A percentile compares a stretch with the other conserved stretches of the same genome.
These are phyloP conservation scores for Dascyllus trimaculatus DNA, from an alignment of 2,113 vertebrate species.

Conservation along the genomic window DNA sequence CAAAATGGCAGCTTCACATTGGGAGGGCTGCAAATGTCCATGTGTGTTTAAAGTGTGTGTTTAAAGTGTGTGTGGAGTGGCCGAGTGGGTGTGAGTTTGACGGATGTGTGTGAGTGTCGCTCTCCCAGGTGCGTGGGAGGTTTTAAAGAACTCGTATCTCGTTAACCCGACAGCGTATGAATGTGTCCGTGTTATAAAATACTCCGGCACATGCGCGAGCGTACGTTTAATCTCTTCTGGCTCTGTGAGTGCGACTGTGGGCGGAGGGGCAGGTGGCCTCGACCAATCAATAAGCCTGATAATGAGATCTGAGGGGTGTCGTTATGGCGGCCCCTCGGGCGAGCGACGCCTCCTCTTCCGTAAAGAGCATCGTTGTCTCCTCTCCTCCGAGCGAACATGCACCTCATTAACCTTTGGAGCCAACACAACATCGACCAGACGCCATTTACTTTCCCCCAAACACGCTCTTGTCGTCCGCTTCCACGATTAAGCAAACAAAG, in stretches of 20 bases:
- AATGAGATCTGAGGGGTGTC: constrained; percentile 85
- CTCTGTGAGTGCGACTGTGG: constrained; percentile 17
- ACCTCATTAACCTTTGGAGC: constrained; percentile 83
- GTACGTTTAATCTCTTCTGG: constrained; percentile 4
- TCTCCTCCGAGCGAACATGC: constrained; percentile 55
- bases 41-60: constrained; percentile 32
- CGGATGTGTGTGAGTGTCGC: constrained; percentile 34
- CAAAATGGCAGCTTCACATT: constrained; percentile 69
- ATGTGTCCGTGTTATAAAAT: constrained; percentile 2
- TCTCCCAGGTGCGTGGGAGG: too few species aligned
- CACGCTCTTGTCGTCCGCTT: constrained; percentile 23
- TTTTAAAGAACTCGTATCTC: constrained; percentile 24
- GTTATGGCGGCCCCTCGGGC: constrained; percentile 69
- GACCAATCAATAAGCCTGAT: constrained; percentile 85
- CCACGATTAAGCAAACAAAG: constrained; percentile 22
- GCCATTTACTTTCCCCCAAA: constrained; percentile 27
- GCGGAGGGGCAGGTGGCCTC: constrained; percentile 71
- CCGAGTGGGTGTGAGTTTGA: constrained; percentile 54
- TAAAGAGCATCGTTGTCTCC: constrained; percentile 75
- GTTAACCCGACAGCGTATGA: constrained; percentile 22
- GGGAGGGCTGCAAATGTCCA: constrained; percentile 36
- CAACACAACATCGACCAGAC: constrained; percentile 54
- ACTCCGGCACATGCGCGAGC: neutral
- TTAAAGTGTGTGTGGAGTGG: constrained; percentile 41
- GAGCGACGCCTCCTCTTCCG: constrained; percentile 60